phyloP scores from a whole-genome alignment of 1,140 invertebrate species.

The Saccostrea cuccullata region DNA sequence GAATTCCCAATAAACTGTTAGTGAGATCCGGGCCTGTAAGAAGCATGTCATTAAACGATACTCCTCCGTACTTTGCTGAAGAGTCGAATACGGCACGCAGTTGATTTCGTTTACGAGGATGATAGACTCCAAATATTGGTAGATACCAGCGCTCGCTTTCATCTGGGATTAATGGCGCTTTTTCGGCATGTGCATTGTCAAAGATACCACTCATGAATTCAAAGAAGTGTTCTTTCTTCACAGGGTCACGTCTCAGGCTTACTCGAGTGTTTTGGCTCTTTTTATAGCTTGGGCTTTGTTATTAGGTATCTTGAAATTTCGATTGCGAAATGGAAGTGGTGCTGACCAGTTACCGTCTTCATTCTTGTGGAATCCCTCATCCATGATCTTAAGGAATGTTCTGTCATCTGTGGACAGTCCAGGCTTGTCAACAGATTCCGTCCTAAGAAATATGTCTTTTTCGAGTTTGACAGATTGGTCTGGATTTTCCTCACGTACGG shows the following conservation, averaged over 20 bases:
- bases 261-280: not conserved
- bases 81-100: too few relatives aligned
- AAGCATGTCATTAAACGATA: not conserved
- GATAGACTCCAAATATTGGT: too few relatives aligned
- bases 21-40: slow-evolving; percentile 9
- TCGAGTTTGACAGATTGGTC: not conserved
- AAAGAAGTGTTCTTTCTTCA: not conserved
- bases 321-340: slow-evolving; percentile 20
- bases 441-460: not conserved
- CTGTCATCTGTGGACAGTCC: slow-evolving; percentile 24
- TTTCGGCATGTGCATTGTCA: slow-evolving; percentile 44
- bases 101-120: too few relatives aligned
- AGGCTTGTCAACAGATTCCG: slow-evolving; percentile 35
- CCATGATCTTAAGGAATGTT: slow-evolving; percentile 46
- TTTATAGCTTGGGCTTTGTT: not conserved
- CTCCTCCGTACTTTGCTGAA: too few relatives aligned
- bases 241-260: not conserved
- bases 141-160: too few relatives aligned
- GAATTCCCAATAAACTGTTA: too few relatives aligned
- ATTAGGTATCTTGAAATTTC: slow-evolving; percentile 14
- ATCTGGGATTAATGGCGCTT: too few relatives aligned
- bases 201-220: not conserved
- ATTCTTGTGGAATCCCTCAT: not conserved
- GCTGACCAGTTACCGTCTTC: slow-evolving; percentile 40
- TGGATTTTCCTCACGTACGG: not conserved